Evolutionary conservation across 2,888 invertebrate species (phyloP), one percentile per base, ranked within the genome.

Genomic region (Pristionchus fissidentatus): DNA sequence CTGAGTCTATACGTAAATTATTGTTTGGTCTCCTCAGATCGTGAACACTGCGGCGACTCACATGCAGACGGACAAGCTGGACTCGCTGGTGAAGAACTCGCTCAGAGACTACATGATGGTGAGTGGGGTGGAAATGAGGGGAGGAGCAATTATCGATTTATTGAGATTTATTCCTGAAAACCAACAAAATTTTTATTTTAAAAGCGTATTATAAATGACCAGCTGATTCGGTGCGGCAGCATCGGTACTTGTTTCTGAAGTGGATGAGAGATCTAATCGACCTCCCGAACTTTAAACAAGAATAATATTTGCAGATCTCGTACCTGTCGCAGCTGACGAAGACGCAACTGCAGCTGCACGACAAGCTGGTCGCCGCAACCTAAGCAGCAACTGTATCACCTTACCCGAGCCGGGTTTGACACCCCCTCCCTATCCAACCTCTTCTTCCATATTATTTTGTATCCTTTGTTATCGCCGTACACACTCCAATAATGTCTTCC

Each of bases 61-160:
- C 70, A 85, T 98, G 95, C 95, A 95, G 38, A 94, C 95, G 83
- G 96, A 97, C 92, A 95, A 97, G 92, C 97, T 98, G 93, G 96
- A 97, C 57, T 95, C 96, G 90, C 96, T 98, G 95, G 95, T 98
- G 93, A 97, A 97, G 93, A 95, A 97, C 89, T 96, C 97, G 92
- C 96, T 98, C 93, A 97, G 98, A 94, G 98, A 98, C 94, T 94
- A 98, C 90, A 94, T 98, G 91, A 98, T 99, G 98, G 81, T 81
- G 60, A 46, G 78, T 52, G 22, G 3, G 32, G 19, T 22, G 22
- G 10, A 41, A 3, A 43, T n/a, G 26, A 43, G 75, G 46, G 13
- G 26, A 8, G 8, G 73, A 75, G 75, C 13, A 49, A 29, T 29
- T 22, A 49, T 19, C 13, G 49, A 15, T 15, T 49, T 49, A 0